Conservation (phyloP, 30 jellyfish, hydroid and myxozoan genomes). For the Cassiopea andromeda region DNA sequence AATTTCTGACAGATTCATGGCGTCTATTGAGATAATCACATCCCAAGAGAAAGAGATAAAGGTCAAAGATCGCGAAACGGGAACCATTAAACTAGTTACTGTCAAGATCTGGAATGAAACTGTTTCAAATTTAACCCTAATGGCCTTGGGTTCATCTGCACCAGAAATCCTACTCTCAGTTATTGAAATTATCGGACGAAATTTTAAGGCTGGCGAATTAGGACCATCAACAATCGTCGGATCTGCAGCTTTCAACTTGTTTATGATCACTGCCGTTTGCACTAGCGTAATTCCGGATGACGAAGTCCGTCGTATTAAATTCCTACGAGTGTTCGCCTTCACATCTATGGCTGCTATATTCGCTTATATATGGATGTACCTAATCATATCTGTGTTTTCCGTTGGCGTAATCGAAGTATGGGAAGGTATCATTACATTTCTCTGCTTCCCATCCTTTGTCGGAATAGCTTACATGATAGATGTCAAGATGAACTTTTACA, state of each 20-base stretch:
- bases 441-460: slow-evolving; percentile 93
- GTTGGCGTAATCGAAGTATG: slow-evolving; percentile 96
- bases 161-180: slow-evolving; percentile 98
- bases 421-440: slow-evolving; percentile 95
- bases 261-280: slow-evolving; percentile 97
- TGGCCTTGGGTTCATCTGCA: slow-evolving; percentile 99
- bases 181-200: slow-evolving; percentile 89
- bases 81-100: slow-evolving; percentile 86
- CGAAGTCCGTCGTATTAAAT: slow-evolving; percentile 92
- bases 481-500: slow-evolving; percentile 86
- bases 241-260: slow-evolving; percentile 98
- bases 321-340: slow-evolving; percentile 94
- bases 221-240: slow-evolving; percentile 99
- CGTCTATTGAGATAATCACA: slow-evolving; percentile 96
- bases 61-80: slow-evolving; percentile 94
- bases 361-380: slow-evolving; percentile 98
- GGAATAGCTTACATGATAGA: slow-evolving; percentile 92
- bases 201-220: slow-evolving; percentile 95
- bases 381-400: slow-evolving; percentile 82
- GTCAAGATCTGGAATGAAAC: slow-evolving; percentile 99
- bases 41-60: slow-evolving; percentile 97
- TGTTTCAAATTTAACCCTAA: slow-evolving; percentile 92
- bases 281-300: slow-evolving; percentile 94
- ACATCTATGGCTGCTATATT: slow-evolving; percentile 91
- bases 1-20: slow-evolving; percentile 98